Conservation (phyloP, 1,140 invertebrate species). For the Pseudoatta argentina region DNA sequence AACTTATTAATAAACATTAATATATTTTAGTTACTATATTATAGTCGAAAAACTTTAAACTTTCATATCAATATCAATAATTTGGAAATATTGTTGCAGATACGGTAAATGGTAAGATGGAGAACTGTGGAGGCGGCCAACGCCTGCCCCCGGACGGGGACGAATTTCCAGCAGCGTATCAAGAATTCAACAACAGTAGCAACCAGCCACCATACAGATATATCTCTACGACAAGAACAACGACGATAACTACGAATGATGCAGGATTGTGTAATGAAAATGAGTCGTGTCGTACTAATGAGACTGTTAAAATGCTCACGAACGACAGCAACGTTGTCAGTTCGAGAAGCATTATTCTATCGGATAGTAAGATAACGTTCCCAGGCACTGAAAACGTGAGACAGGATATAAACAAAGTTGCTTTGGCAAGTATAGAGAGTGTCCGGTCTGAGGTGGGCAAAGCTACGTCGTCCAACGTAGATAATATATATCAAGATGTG, state of each 20-base stretch:
- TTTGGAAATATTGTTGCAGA: slow-evolving; percentile 70
- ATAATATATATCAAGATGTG: slow-evolving; percentile 57
- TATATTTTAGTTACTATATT: not conserved
- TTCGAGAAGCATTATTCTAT: slow-evolving; percentile 58
- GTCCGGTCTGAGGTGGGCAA: slow-evolving; percentile 54
- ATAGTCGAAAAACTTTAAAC: not conserved
- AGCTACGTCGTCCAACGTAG: slow-evolving; percentile 7
- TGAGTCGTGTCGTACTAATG: slow-evolving; percentile 58
- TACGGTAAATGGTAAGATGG: slow-evolving; percentile 84
- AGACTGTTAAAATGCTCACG: slow-evolving; percentile 60
- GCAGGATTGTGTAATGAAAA: slow-evolving; percentile 63
- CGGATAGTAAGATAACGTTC: slow-evolving; percentile 54
- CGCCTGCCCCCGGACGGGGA: slow-evolving; percentile 95
- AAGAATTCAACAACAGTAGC: slow-evolving; percentile 87
- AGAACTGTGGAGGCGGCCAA: slow-evolving; percentile 83
- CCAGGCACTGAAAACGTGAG: slow-evolving; percentile 52
- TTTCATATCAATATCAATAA: not conserved
- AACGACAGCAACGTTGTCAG: slow-evolving; percentile 66
- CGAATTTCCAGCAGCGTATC: slow-evolving; percentile 93
- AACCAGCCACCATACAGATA: slow-evolving; percentile 68
- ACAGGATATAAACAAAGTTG: slow-evolving; percentile 63
- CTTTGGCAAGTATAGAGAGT: slow-evolving; percentile 49
- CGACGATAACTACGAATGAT: slow-evolving; percentile 67
- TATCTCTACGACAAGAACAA: slow-evolving; percentile 60
- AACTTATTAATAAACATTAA: not conserved